Conservation (phyloP, 2,797 vertebrate species). For the Coluber constrictor region DNA sequence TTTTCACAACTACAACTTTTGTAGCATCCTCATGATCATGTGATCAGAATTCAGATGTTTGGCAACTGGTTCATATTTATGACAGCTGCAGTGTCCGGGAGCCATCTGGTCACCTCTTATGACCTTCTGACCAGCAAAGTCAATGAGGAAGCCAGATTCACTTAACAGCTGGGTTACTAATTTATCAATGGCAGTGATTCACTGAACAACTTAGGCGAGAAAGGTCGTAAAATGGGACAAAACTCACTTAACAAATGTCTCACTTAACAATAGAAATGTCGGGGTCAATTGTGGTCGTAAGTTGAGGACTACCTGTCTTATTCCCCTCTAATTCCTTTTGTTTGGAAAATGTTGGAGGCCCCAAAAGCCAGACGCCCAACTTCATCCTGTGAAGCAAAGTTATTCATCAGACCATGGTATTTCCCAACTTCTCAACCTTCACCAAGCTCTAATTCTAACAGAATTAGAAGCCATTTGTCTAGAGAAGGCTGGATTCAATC, state of each 20-base stretch:
- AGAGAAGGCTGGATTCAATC: background rate
- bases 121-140: background rate
- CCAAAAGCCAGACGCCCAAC: background rate
- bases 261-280: background rate
- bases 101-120: background rate
- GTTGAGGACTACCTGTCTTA: background rate
- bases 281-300: background rate
- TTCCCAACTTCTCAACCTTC: background rate
- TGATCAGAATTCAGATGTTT: background rate
- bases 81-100: background rate
- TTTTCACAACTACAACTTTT: background rate
- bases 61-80: background rate
- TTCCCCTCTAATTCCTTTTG: fast-evolving
- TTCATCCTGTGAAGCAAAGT: background rate
- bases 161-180: background rate
- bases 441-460: background rate
- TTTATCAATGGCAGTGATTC: background rate
- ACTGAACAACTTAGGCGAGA: background rate
- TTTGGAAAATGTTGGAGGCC: background rate
- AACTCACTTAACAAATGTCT: background rate
- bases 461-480: background rate
- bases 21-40: background rate
- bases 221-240: background rate
- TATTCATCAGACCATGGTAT: background rate
- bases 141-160: background rate